phyloP scores from a whole-genome alignment of 2,797 vertebrate species.

The Caiman crocodilus region DNA sequence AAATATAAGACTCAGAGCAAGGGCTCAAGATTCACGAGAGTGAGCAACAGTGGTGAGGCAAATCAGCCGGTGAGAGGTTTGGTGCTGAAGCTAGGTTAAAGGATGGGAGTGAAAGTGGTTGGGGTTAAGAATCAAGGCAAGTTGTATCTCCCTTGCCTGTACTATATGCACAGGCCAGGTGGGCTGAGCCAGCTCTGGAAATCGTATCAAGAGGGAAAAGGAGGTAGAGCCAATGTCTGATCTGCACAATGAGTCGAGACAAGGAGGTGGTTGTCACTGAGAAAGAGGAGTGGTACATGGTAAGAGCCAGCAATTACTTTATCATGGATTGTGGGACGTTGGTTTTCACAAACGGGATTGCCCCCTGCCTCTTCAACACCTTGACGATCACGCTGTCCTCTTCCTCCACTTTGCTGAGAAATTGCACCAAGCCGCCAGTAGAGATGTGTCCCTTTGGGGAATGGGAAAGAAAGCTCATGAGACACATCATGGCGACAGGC shows the following conservation, averaged over 20 bases:
- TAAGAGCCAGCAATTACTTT: constrained; percentile 72
- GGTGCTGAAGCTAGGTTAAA: background rate
- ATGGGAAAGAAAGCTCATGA: background rate
- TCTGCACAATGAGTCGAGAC: background rate
- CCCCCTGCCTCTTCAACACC: constrained; percentile 87
- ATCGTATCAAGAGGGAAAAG: background rate
- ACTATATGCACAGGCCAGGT: background rate
- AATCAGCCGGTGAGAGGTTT: background rate
- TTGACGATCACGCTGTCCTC: constrained; percentile 82
- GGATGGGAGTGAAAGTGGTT: background rate
- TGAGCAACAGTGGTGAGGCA: background rate
- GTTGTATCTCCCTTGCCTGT: background rate
- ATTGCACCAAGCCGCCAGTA: constrained; percentile 75
- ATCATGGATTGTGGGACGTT: constrained; percentile 85
- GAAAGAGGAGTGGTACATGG: too few relatives aligned
- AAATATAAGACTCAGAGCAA: too few relatives aligned
- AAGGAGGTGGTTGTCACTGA: too few relatives aligned
- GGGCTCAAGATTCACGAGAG: too few relatives aligned
- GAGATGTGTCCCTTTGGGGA: constrained; percentile 75
- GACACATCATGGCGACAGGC: background rate
- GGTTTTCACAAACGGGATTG: constrained; percentile 87
- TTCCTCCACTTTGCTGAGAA: constrained; percentile 71
- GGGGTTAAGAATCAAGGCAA: background rate
- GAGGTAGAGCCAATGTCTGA: background rate
- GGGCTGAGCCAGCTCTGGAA: too few relatives aligned